Evolutionary conservation across 2,797 vertebrate species (phyloP).

Genomic region (Phalanger gymnotis): DNA sequence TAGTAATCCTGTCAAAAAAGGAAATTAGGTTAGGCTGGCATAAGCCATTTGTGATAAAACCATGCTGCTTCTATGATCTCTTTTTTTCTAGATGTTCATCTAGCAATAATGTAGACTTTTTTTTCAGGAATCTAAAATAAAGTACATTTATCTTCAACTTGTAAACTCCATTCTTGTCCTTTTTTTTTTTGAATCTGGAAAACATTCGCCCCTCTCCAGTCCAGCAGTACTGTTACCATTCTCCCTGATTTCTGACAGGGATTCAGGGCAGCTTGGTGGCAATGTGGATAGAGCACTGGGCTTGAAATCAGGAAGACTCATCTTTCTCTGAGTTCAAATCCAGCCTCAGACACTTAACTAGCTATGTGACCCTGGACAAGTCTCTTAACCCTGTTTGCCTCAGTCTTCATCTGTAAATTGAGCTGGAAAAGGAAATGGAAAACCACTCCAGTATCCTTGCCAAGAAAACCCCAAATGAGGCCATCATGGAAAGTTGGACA

Average conservation of each 20-base stretch:
- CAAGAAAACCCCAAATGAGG: background rate
- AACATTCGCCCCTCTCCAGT: background rate
- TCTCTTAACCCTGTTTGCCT: background rate
- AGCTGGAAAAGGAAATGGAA: background rate
- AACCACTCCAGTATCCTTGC: background rate
- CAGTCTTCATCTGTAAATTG: background rate
- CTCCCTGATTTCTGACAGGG: background rate
- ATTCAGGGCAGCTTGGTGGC: background rate
- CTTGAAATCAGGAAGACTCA: background rate
- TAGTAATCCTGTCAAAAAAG: no score
- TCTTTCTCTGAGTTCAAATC: background rate
- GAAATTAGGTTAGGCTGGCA: background rate
- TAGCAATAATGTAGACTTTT: background rate
- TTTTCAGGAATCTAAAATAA: background rate
- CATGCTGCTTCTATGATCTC: background rate
- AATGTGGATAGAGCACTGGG: background rate
- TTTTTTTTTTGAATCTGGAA: background rate
- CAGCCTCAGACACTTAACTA: background rate
- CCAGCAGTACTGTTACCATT: background rate
- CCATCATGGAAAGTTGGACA: background rate
- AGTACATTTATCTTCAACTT: background rate
- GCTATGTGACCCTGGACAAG: background rate
- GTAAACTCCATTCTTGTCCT: background rate
- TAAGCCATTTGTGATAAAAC: background rate
- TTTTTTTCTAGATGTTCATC: background rate